A percentile compares a stretch with the other conserved stretches of the same genome.
Evolutionary conservation across 2,888 invertebrate species (phyloP).

Genomic region (Tolmerus cingulatus): DNA sequence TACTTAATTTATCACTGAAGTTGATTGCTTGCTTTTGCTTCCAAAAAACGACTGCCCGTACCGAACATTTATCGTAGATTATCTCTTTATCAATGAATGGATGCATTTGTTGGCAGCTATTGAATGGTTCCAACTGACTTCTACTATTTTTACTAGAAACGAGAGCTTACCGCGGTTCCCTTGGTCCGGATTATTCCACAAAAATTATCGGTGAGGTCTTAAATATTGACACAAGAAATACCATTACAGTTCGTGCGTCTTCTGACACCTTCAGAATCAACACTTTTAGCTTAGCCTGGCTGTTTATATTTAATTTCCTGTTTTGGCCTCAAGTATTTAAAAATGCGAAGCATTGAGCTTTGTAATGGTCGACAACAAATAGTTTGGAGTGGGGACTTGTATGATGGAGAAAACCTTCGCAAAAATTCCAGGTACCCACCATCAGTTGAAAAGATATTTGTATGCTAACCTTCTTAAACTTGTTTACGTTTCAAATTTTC

Average conservation of each 20-base stretch:
- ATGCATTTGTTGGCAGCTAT: not conserved
- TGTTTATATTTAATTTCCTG: conserved; percentile 23
- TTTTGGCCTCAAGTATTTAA: not conserved
- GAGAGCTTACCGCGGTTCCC: not conserved
- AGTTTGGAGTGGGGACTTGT: not conserved
- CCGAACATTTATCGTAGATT: not conserved
- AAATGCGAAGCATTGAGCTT: not conserved
- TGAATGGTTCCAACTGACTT: not conserved
- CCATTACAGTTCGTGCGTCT: conserved; percentile 1
- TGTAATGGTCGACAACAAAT: not conserved
- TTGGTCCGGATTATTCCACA: not conserved
- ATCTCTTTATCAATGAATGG: not conserved
- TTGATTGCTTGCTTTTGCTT: not conserved
- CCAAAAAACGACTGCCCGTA: not conserved
- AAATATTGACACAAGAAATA: not conserved
- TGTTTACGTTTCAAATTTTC: not conserved
- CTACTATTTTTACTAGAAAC: not conserved
- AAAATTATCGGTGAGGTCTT: not conserved
- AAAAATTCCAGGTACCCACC: not conserved
- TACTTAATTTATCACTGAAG: not conserved
- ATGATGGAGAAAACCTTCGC: not conserved
- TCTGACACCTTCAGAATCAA: conserved; percentile 8
- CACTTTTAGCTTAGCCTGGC: not conserved
- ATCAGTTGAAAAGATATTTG: not conserved
- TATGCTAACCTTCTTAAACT: not conserved